Evolutionary conservation across 2,113 vertebrate genomes (phyloP), one percentile per base, ranked within the genome.

Genomic region (Eclectus roratus): DNA sequence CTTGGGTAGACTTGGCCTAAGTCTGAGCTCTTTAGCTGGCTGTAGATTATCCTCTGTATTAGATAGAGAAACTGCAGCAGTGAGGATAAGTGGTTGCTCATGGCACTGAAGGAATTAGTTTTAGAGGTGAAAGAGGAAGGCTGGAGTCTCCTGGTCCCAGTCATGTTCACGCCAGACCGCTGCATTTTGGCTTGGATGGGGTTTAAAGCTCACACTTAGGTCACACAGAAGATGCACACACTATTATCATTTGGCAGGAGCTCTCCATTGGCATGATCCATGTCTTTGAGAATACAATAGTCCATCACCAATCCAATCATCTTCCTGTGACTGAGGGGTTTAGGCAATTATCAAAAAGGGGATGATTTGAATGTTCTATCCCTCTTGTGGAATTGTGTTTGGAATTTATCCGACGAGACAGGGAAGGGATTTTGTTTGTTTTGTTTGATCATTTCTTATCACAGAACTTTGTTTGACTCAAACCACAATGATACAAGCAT

Each of bases 381-480:
- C 83, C 97, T 96, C 86, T 93, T 96, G 96, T 96, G 96, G 96
- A 97, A 97, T 96, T 96, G 74, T 85, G 88, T 96, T 98, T 97
- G 96, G 96, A 97, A 96, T 97, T 94, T 89, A 96, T 96, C 93
- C 33, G 47, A 88, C 16, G 64, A 97, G 94, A 92, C 84, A 29
- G 50, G 91, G 73, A 95, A 96, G 73, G 82, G 93, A 96, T 94
- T 95, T 91, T 97, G 93, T 97, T 98, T 98, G 94, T 97, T 98
- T 98, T 96, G 92, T 97, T 97, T 95, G 94, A 98, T 96, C 96
- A 74, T 97, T 97, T 97, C 97, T 97, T 98, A 97, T 97, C 97
- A 91, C 77, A 97, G 97, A 97, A 96, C 97, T 98, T 93, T 96
- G 95, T 91, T 96, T 97, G 97, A 98, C 91, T 97, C 94, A 97